phyloP scores from a whole-genome alignment of 2,113 vertebrate genomes.

The Symphodus melops region DNA sequence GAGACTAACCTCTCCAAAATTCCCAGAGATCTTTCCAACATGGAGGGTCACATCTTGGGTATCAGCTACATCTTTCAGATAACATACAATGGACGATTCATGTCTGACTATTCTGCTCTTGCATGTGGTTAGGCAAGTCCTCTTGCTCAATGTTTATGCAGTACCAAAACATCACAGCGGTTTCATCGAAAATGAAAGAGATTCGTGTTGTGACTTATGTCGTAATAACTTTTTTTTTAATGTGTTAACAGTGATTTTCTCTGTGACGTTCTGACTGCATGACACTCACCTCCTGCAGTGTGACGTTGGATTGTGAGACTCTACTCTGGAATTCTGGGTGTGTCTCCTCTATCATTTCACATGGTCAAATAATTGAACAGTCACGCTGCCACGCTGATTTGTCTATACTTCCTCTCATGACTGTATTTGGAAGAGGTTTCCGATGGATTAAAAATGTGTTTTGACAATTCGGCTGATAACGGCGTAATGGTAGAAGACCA shows the following conservation, averaged over 20 bases:
- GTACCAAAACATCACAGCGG: constrained; percentile 4
- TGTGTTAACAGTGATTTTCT: constrained; percentile 31
- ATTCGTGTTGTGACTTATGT: constrained; percentile 46
- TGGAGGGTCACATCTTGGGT: constrained; percentile 47
- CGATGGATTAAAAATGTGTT: constrained; percentile 5
- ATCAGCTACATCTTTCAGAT: constrained; percentile 17
- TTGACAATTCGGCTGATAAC: not conserved
- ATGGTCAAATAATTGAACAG: constrained; percentile 4
- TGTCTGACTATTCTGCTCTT: not conserved
- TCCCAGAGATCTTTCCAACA: constrained; percentile 51
- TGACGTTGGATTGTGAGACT: constrained; percentile 20
- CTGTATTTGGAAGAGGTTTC: constrained; percentile 45
- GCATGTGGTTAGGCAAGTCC: not conserved
- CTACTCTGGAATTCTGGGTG: constrained; percentile 51
- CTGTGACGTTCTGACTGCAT: constrained; percentile 31
- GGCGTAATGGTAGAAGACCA: not conserved
- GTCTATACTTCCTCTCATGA: constrained; percentile 21
- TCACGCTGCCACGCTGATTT: constrained; percentile 33
- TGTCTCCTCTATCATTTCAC: constrained; percentile 40
- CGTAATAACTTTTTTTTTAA: constrained; percentile 4
- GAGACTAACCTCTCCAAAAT: constrained; percentile 48
- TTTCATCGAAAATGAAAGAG: constrained; percentile 59
- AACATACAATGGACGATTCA: constrained; percentile 8
- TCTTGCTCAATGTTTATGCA: not conserved
- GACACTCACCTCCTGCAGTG: constrained; percentile 49